Evolutionary conservation across 2,113 vertebrate genomes (phyloP).

Genomic region (Phocoena sinus): DNA sequence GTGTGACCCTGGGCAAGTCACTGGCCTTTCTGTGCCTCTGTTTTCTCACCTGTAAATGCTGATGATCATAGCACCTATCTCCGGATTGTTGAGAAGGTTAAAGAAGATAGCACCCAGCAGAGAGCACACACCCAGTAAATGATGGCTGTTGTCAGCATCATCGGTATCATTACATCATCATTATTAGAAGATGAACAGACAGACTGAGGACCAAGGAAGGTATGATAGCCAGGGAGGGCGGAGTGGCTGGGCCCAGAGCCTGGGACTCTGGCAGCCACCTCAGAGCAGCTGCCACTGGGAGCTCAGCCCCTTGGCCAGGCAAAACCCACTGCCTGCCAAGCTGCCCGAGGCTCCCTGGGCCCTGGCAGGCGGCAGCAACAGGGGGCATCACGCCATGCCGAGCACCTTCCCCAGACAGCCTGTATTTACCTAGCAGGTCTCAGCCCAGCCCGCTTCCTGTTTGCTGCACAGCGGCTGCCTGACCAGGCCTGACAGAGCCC

Average conservation of each 20-base stretch:
- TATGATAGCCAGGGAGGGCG: neutral
- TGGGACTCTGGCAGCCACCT: neutral
- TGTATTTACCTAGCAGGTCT: conserved; percentile 62
- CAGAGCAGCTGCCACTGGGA: neutral
- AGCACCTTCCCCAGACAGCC: conserved; percentile 37
- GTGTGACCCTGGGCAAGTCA: neutral
- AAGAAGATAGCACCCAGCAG: neutral
- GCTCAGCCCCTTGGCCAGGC: neutral
- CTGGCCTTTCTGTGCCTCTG: neutral
- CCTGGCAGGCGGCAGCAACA: neutral
- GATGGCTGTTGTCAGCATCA: rapidly evolving
- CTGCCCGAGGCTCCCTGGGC: neutral
- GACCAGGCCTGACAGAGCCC: conserved; percentile 59
- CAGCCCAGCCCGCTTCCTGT: conserved; percentile 58
- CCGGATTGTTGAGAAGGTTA: neutral
- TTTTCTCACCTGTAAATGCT: neutral
- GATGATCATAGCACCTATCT: neutral
- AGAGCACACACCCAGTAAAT: rapidly evolving
- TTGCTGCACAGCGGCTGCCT: conserved; percentile 48
- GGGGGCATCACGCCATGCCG: neutral
- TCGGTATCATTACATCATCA: too few relatives aligned
- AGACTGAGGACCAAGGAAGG: neutral
- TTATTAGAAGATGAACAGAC: neutral
- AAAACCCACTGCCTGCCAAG: conserved; percentile 1
- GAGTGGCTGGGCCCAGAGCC: neutral